Evolutionary conservation across 2,888 invertebrate genomes (phyloP), one percentile per base, ranked within the genome.

Genomic region (Nemurella pictetii): DNA sequence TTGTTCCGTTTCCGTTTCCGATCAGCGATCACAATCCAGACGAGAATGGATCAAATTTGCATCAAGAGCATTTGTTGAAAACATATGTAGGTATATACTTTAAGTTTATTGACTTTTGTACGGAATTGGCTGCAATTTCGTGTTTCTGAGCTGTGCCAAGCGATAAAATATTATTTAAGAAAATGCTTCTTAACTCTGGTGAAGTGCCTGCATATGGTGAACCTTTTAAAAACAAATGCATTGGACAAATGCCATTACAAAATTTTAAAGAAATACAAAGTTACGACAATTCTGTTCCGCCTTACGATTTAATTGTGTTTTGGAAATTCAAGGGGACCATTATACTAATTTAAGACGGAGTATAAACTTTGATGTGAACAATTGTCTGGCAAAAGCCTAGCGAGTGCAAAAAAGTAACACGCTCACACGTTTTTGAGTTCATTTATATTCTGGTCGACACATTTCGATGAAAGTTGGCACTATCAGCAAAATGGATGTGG

Each of bases 391-490:
- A 55, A 9, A 29, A 9, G 27, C 75, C 27, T 75, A 75, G 1
- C 75, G 75, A 3, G 27, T 27, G 12, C 27, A 29, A 81, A 81
- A 81, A 2, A 32, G 25, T 81, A 36, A 7, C 30, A 3, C 29
- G 30, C 25, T 26, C 75, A 75, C 75, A 75, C 27, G 27, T 29
- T 30, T 80, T 80, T 30, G 5, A 30, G 29, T 80, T 30, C 81
- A 81, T 81, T 81, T 36, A 36, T 81, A 81, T 81, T 81, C 81
- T 81, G 55, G 35, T 36, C 36, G 80, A 55, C 81, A 36, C 28
- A 81, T 36, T 81, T 81, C 81, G 81, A 81, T 81, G 26, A 26
- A 81, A 81, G 81, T 81, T 55, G 36, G 26, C 81, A 81, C 36
- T 36, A n/a, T 81, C 35, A n/a, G 28, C 26, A 35, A 36, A 81